Conservation (phyloP, 2,797 vertebrate genomes). For the Acropternis orthonyx region DNA sequence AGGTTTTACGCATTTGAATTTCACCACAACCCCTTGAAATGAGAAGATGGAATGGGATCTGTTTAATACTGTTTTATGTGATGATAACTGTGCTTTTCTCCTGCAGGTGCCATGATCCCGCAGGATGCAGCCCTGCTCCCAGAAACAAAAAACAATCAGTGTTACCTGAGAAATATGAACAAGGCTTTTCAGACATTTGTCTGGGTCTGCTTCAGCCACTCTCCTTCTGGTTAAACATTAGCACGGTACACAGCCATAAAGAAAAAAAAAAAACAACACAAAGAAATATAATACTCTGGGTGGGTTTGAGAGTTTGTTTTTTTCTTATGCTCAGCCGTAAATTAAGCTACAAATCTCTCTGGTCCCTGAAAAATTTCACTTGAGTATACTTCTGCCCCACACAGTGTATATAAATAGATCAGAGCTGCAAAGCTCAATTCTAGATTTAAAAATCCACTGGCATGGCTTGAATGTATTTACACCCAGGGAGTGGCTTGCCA, state of each 20-base stretch:
- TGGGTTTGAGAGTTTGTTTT: neutral
- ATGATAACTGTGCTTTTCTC: neutral
- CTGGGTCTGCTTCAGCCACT: neutral
- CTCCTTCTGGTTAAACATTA: neutral
- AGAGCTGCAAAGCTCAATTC: neutral
- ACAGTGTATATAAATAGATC: neutral
- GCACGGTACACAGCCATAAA: rapidly evolving
- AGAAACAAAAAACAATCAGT: neutral
- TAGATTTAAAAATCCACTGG: neutral
- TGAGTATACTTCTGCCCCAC: neutral
- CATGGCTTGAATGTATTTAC: neutral
- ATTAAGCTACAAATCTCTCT: neutral
- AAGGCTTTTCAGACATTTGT: neutral
- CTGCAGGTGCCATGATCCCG: neutral
- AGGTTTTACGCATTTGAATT: neutral
- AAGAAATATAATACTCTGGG: neutral
- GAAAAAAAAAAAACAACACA: too few relatives aligned
- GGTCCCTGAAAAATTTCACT: neutral
- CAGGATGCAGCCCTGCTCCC: neutral
- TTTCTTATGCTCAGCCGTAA: neutral
- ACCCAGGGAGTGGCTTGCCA: neutral
- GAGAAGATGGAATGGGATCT: neutral
- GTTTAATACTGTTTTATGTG: neutral
- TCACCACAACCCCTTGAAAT: neutral
- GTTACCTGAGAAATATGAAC: neutral